phyloP scores from a whole-genome alignment of 2,888 invertebrate genomes.

The Archaeoteleia sp. region DNA sequence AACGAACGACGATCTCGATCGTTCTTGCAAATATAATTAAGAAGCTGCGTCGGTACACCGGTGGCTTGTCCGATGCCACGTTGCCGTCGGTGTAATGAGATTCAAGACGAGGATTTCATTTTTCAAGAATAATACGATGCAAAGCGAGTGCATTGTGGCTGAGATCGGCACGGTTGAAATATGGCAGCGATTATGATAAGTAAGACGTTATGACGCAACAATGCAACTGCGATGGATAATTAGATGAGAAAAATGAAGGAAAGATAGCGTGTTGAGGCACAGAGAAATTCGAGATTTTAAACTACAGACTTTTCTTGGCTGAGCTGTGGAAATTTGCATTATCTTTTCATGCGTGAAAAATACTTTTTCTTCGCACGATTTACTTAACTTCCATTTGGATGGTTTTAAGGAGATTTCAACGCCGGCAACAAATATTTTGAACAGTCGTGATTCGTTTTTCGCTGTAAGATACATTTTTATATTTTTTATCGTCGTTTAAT shows the following conservation, averaged over 20 bases:
- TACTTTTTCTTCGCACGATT: neutral
- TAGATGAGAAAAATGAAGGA: constrained; percentile 12
- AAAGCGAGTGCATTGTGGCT: constrained; percentile 12
- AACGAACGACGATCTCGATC: neutral
- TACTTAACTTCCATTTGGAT: too few species aligned
- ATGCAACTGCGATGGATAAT: constrained; percentile 20
- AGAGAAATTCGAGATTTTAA: constrained; percentile 15
- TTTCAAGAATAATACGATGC: constrained; percentile 16
- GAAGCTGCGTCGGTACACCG: neutral
- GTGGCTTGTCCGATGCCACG: neutral
- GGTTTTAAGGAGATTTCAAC: too few species aligned
- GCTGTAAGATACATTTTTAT: too few species aligned
- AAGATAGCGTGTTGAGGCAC: constrained; percentile 2
- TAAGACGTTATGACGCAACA: constrained; percentile 9
- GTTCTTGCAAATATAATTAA: neutral
- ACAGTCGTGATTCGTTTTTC: too few species aligned
- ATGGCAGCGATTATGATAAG: constrained; percentile 31
- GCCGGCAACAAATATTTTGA: too few species aligned
- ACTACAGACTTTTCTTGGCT: constrained; percentile 10
- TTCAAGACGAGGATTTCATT: constrained; percentile 1
- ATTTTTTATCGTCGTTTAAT: too few species aligned
- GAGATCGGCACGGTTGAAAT: constrained; percentile 15
- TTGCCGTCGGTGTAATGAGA: neutral
- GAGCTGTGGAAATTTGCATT: constrained; percentile 1
- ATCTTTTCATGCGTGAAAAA: neutral